These are phyloP conservation scores for Grammomys surdaster DNA, from an alignment of 2,113 vertebrate species.

Conservation along the genomic window DNA sequence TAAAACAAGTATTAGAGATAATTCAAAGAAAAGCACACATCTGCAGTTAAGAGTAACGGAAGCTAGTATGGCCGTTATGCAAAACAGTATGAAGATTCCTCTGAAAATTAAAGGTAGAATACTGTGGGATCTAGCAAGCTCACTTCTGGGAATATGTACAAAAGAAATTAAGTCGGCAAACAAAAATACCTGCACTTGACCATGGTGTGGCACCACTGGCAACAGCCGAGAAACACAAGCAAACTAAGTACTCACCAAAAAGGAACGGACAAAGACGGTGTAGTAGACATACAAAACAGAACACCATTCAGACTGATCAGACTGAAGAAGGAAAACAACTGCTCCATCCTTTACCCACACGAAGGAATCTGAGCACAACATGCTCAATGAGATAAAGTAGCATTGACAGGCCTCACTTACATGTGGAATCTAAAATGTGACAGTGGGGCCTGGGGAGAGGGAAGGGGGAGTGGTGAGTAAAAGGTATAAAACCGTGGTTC, in stretches of 20 bases:
- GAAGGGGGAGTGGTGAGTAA: too few relatives aligned
- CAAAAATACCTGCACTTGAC: neutral
- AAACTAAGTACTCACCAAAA: neutral
- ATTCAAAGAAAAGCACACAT: neutral
- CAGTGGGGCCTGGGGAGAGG: too few relatives aligned
- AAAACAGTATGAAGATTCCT: neutral
- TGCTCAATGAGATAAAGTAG: neutral
- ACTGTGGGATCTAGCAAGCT: neutral
- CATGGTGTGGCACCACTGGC: neutral
- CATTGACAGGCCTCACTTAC: neutral
- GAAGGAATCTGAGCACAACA: neutral
- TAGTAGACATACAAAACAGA: too few relatives aligned
- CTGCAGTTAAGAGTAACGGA: neutral
- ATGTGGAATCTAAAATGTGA: neutral
- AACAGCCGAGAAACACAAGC: neutral
- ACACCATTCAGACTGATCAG: neutral
- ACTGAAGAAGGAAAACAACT: neutral
- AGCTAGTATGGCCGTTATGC: neutral
- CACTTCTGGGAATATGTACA: neutral
- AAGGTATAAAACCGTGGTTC: neutral
- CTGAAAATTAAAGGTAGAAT: neutral
- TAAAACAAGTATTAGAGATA: neutral
- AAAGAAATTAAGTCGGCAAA: neutral
- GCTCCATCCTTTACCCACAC: neutral
- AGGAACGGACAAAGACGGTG: neutral